A percentile compares a stretch with the other conserved stretches of the same genome.
phyloP scores from a whole-genome alignment of 2,888 invertebrate species.

The Campoplex capitator region DNA sequence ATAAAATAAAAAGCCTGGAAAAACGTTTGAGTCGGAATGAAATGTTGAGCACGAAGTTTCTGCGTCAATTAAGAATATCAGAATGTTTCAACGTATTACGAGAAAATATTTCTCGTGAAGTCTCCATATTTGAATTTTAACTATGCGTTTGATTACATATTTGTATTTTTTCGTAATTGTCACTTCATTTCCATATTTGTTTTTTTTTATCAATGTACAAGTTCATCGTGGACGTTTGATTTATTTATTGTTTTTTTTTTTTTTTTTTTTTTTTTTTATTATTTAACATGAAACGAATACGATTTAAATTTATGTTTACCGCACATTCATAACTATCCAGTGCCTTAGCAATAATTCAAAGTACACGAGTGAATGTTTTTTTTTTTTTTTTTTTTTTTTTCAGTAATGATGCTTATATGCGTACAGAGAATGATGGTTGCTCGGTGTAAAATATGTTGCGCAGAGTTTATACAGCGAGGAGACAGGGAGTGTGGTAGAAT shows the following conservation, averaged over 20 bases:
- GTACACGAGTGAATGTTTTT: constrained; percentile 34
- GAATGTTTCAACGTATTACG: too few species aligned
- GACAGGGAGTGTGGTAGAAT: constrained; percentile 9
- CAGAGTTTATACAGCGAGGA: constrained; percentile 27
- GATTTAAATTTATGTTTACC: neutral
- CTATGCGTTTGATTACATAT: neutral
- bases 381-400: neutral
- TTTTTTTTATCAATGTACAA: neutral
- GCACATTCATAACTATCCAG: neutral
- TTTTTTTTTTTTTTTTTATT: constrained; percentile 17
- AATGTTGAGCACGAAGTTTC: neutral
- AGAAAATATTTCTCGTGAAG: neutral
- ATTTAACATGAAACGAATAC: neutral
- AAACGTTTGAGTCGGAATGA: neutral
- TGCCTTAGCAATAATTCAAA: constrained; percentile 10
- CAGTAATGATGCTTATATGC: neutral
- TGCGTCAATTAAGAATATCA: too few species aligned
- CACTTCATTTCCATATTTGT: neutral
- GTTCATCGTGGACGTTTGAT: neutral
- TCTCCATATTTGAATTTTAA: neutral
- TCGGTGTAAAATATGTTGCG: constrained; percentile 35
- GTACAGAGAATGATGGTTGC: neutral
- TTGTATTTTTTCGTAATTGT: neutral
- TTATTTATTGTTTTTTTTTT: constrained; percentile 10
- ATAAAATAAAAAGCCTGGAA: neutral